Percentiles rank a stretch among this genome's conserved stretches.
Conservation (phyloP, 2,888 invertebrate genomes). For the Andrena haemorrhoa region DNA sequence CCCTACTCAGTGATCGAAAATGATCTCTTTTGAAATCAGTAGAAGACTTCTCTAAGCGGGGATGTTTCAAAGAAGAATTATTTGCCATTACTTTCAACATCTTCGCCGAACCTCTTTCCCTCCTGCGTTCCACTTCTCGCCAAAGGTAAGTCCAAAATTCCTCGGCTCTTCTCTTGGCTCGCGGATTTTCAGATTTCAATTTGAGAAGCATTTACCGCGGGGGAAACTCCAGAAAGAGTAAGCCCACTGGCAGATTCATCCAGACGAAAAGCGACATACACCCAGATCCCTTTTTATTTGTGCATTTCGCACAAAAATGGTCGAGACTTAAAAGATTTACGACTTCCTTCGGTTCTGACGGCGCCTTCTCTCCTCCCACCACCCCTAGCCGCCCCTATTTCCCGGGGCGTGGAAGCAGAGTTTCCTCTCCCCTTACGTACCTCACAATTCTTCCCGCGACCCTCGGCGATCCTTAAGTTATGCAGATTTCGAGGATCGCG, state of each 20-base stretch:
- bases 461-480: conserved; percentile 62
- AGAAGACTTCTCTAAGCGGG: too few species aligned
- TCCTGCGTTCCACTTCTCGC: background rate
- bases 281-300: conserved; percentile 51
- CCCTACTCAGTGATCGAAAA: background rate
- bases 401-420: background rate
- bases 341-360: conserved; percentile 47
- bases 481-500: conserved; percentile 69
- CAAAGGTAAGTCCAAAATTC: background rate
- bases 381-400: background rate
- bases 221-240: background rate
- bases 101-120: background rate
- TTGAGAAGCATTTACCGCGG: background rate
- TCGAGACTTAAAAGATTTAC: conserved; percentile 63
- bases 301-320: conserved; percentile 53
- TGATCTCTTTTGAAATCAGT: too few species aligned
- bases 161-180: background rate
- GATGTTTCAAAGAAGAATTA: too few species aligned
- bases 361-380: background rate
- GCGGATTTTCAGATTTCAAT: conserved; percentile 6
- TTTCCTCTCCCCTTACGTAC: conserved; percentile 8
- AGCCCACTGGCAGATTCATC: conserved; percentile 23
- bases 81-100: background rate
- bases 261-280: conserved; percentile 28
- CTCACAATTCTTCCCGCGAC: conserved; percentile 35